Conservation (phyloP, 2,797 vertebrate species). For the Lates japonicus region DNA sequence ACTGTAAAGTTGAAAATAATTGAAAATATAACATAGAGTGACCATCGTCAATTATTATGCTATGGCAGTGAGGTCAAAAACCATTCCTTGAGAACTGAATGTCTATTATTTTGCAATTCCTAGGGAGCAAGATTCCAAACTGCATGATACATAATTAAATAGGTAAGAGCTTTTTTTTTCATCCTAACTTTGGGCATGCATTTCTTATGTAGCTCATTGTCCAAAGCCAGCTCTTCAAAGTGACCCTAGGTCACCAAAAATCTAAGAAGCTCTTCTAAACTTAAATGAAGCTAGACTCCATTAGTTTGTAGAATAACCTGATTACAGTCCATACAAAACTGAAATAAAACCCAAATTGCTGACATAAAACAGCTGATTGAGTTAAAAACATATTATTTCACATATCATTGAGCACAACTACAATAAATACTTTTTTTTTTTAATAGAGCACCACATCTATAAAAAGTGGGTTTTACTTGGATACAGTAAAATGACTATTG, state of each 20-base stretch:
- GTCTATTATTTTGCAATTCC: neutral
- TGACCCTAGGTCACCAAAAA: neutral
- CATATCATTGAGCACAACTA: conserved; percentile 57
- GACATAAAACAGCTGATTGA: conserved; percentile 25
- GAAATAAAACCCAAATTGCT: neutral
- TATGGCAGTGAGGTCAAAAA: neutral
- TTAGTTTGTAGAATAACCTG: conserved; percentile 31
- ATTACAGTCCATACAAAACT: neutral
- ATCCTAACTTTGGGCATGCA: neutral
- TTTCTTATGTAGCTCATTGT: neutral
- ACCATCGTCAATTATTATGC: neutral
- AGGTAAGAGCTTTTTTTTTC: neutral
- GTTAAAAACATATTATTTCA: conserved; percentile 60
- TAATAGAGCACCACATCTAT: conserved; percentile 61
- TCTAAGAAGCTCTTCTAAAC: neutral
- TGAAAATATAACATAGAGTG: neutral
- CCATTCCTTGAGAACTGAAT: neutral
- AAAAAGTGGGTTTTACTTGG: conserved; percentile 70
- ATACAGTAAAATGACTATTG: conserved; percentile 54
- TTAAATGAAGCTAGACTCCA: neutral
- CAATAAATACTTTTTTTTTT: conserved; percentile 60
- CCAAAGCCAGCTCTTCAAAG: neutral
- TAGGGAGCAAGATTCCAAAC: neutral
- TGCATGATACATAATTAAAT: neutral
- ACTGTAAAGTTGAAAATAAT: neutral